A percentile compares a stretch with the other conserved stretches of the same genome.
phyloP scores from a whole-genome alignment of 1,140 invertebrate genomes.

The Platorchestia sp. region DNA sequence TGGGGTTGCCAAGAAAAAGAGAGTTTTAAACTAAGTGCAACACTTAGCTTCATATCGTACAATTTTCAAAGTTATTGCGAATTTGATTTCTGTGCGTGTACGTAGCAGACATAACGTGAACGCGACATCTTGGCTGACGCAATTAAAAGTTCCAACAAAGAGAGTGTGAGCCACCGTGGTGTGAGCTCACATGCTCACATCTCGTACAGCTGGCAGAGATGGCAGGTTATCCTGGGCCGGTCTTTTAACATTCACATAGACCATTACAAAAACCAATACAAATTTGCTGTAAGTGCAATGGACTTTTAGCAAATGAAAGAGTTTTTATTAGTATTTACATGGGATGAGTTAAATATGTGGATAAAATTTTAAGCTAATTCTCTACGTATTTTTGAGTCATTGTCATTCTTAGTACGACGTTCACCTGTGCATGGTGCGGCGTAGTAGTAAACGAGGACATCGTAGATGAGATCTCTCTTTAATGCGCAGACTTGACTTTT shows the following conservation, averaged over 20 bases:
- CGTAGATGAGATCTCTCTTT: neutral
- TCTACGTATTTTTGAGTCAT: neutral
- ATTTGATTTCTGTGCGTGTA: neutral
- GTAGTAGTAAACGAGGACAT: neutral
- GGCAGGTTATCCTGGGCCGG: neutral
- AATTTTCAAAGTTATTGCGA: neutral
- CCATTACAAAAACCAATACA: neutral
- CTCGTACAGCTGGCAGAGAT: neutral
- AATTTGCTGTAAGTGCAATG: neutral
- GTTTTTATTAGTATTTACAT: neutral
- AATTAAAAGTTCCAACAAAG: neutral
- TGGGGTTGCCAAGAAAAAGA: neutral
- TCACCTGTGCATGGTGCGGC: neutral
- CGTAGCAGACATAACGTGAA: neutral
- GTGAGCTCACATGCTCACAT: no score
- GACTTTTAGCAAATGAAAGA: neutral
- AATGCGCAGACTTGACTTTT: neutral
- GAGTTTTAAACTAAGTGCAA: neutral
- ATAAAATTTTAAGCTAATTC: neutral
- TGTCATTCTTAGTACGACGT: neutral
- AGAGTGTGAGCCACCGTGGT: neutral
- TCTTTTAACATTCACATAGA: neutral
- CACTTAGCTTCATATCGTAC: neutral
- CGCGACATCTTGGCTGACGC: neutral
- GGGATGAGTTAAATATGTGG: neutral